phyloP scores from a whole-genome alignment of 2,888 invertebrate genomes.

The Tineola bisselliella region DNA sequence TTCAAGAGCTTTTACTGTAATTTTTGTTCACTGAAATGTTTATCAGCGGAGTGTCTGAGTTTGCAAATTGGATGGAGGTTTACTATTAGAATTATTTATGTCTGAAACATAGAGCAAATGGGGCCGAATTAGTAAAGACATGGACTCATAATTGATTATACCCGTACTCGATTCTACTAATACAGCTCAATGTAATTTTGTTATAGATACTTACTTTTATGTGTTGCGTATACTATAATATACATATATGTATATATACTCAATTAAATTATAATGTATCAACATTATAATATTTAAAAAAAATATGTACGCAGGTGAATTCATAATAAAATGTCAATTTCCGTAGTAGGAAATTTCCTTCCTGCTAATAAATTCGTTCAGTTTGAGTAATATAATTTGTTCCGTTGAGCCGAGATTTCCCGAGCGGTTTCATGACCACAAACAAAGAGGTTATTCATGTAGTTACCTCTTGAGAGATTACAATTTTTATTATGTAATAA shows the following conservation, averaged over 20 bases:
- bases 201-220: no score
- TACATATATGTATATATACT: no score
- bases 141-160: no score
- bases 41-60: not conserved
- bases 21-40: not conserved
- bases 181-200: no score
- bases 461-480: not conserved
- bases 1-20: not conserved
- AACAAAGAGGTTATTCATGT: constrained; percentile 28
- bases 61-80: not conserved
- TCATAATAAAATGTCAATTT: not conserved
- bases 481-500: not conserved
- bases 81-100: no score
- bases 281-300: no score
- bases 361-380: not conserved
- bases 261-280: no score
- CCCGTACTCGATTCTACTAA: no score
- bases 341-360: not conserved
- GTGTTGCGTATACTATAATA: no score
- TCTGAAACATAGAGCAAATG: no score
- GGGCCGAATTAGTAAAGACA: no score
- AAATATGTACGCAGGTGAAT: no score
- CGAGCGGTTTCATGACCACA: constrained; percentile 40
- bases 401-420: constrained; percentile 44
- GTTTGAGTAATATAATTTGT: constrained; percentile 20